These are phyloP conservation scores for Gastrophysa polygoni DNA, from an alignment of 2,888 invertebrate species.

Conservation along the genomic window DNA sequence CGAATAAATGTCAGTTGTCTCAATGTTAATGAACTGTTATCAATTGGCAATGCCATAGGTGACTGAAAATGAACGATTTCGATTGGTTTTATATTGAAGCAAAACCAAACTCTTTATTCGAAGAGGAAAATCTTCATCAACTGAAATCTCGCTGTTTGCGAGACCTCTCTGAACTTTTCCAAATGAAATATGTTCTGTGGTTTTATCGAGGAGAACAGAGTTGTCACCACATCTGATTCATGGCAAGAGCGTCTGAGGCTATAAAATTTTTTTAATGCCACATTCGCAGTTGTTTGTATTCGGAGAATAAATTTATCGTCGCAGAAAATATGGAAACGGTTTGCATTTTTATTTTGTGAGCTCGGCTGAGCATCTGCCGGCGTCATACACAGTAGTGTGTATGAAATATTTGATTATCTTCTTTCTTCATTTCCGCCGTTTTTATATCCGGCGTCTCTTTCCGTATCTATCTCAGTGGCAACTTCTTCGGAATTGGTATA, in stretches of 20 bases:
- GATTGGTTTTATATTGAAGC: too few relatives aligned
- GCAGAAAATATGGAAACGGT: conserved; percentile 40
- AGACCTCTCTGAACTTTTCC: background rate
- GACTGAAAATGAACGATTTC: too few relatives aligned
- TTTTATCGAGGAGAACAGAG: conserved; percentile 36
- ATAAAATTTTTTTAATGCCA: conserved; percentile 46
- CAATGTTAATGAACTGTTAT: too few relatives aligned
- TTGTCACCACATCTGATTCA: conserved; percentile 43
- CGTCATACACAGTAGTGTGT: conserved; percentile 40
- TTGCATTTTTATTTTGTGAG: conserved; percentile 41
- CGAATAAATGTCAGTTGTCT: too few relatives aligned
- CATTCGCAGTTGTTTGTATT: conserved; percentile 45
- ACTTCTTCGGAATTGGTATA: conserved; percentile 20
- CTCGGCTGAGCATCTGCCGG: conserved; percentile 33
- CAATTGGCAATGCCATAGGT: too few relatives aligned
- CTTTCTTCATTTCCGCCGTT: conserved; percentile 21
- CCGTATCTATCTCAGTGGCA: conserved; percentile 22
- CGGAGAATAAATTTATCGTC: conserved; percentile 44
- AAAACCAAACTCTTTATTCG: too few relatives aligned
- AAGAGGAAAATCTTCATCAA: background rate
- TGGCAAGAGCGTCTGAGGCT: conserved; percentile 34
- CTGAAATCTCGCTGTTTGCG: background rate
- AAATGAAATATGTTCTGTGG: background rate
- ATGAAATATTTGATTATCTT: conserved; percentile 37
- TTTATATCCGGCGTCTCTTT: conserved; percentile 25